Base-by-base conservation (phyloP, 1,140 invertebrate genomes). In the Leptoteleia sp. region DNA sequence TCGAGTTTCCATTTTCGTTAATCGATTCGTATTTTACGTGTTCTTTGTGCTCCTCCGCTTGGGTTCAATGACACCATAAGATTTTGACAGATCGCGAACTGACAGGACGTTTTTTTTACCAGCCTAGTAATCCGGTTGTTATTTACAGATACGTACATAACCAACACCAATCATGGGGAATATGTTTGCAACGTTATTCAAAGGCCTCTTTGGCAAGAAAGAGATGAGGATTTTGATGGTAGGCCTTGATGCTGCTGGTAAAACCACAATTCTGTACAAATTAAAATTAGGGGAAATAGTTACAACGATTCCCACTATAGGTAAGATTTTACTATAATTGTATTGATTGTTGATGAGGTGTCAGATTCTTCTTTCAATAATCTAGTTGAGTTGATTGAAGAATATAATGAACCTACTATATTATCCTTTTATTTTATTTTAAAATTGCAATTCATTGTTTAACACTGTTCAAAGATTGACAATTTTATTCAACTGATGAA, bases 261-360 rank as follows among this genome's bases (percentile, higher is more conserved):
- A 99, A 95, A 99, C 98, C 85, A 99, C 98, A 91, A 99, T 99
- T 91, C 93, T 99, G 91, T 99, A 99, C 93, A 99, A 99, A 94
- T 93, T 99, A 88, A 99, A 99, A 94, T 94, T 99, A 92, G 98
- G 98, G 89, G 98, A 99, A 96, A 98, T 99, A 92, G 97, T 99
- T 83, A 99, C 97, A 87, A 99, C 98, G 84, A 99, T 99, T 93
- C 98, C 98, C 82, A 99, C 98, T 83, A 99, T 99, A 93, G 98
- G 97, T 97, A 89, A 94, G 93, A 67, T 43, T 22, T 15, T 62
- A 25, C 12, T 25, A 31, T 15, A 52, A 6, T 42, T 22, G 11
- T 62, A 5, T 3, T 43, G 7, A 31, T 31, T 31, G 29, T 31
- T 31, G 29, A 31, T 22, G 19, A 22, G 19, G 5, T 22, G 5